Base-by-base conservation (phyloP, 2,113 vertebrate species). In the Quiscalus mexicanus region DNA sequence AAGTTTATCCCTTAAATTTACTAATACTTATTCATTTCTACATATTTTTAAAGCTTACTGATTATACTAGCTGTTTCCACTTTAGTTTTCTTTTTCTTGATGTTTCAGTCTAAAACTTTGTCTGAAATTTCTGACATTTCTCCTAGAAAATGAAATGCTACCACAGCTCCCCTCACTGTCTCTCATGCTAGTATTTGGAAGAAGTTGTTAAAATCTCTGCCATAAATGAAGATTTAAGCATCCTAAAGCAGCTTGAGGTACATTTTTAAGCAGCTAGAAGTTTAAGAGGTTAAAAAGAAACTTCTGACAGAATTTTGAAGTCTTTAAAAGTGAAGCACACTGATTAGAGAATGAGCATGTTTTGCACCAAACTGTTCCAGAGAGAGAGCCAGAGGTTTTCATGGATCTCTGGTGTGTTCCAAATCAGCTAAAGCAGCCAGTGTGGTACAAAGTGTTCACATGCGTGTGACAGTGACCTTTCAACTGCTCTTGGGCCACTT, bases 131-230 rank as follows among this genome's bases (percentile, higher is more conserved):
- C 73, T 59, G 25, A 88, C 59, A 39, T 52, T 84, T 93, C 21
- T 67, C 50, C 53, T 68, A 75, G 81, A 33, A 82, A 71, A 90
- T 23, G 5, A 58, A 83, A 68, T 89, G 50, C 7, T 93, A 37
- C 69, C 52, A 82, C 87, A 96, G 73, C 81, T 95, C 74, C 84
- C 60, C 84, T 96, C 84, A 78, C 86, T 65, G 71, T 85, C 27
- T 86, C 31, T 79, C 14, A 17, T 30, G 41, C 4, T 81, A 11
- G 8, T 50, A 58, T 90, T 76, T 80, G 49, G 44, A 84, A 68
- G 4, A 73, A 90, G 18, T 83, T 77, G 10, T 50, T 77, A 17
- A 76, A 68, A 69, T 77, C 13, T 68, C 56, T 86, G 22, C 15
- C 56, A 45, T 52, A 8, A 94, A 92, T 41, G 9, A 65, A 58